Percentiles rank a stretch among this genome's conserved stretches.
Evolutionary conservation across 1,140 invertebrate genomes (phyloP).

Genomic region (Cryptotermes secundus): DNA sequence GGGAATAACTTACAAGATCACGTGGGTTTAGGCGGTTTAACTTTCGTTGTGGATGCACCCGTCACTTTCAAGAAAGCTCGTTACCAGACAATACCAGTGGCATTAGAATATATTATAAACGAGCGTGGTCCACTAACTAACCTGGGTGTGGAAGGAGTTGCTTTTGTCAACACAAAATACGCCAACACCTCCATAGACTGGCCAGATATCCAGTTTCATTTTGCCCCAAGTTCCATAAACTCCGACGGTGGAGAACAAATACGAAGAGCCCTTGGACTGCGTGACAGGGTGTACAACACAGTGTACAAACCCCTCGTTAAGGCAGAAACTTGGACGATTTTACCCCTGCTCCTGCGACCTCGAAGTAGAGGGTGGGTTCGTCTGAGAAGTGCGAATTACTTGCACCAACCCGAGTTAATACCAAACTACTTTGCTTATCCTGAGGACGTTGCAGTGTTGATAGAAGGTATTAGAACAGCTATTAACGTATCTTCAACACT

Average conservation of each 20-base stretch:
- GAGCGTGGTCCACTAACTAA: slow-evolving; percentile 78
- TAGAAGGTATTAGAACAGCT: slow-evolving; percentile 80
- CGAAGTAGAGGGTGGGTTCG: slow-evolving; percentile 79
- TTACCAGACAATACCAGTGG: slow-evolving; percentile 73
- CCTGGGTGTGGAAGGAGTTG: slow-evolving; percentile 74
- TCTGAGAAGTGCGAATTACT: slow-evolving; percentile 76
- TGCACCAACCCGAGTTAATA: slow-evolving; percentile 79
- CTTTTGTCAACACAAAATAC: slow-evolving; percentile 82
- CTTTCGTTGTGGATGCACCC: slow-evolving; percentile 77
- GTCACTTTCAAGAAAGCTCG: slow-evolving; percentile 74
- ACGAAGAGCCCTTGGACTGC: slow-evolving; percentile 69
- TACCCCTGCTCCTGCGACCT: slow-evolving; percentile 77
- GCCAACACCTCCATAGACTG: slow-evolving; percentile 69
- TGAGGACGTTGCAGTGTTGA: slow-evolving; percentile 71
- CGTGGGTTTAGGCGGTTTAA: slow-evolving; percentile 78
- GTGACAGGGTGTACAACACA: slow-evolving; percentile 78
- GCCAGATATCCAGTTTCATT: slow-evolving; percentile 86
- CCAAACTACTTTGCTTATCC: slow-evolving; percentile 87
- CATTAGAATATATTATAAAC: slow-evolving; percentile 77
- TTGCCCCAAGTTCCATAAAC: slow-evolving; percentile 77
- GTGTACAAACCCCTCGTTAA: slow-evolving; percentile 78
- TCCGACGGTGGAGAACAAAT: slow-evolving; percentile 78
- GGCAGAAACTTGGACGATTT: slow-evolving; percentile 79
- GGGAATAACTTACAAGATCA: slow-evolving; percentile 76
- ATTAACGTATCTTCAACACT: slow-evolving; percentile 74